These are phyloP conservation scores for Drosophila cracens DNA, from an alignment of 2,888 invertebrate species.

Conservation along the genomic window DNA sequence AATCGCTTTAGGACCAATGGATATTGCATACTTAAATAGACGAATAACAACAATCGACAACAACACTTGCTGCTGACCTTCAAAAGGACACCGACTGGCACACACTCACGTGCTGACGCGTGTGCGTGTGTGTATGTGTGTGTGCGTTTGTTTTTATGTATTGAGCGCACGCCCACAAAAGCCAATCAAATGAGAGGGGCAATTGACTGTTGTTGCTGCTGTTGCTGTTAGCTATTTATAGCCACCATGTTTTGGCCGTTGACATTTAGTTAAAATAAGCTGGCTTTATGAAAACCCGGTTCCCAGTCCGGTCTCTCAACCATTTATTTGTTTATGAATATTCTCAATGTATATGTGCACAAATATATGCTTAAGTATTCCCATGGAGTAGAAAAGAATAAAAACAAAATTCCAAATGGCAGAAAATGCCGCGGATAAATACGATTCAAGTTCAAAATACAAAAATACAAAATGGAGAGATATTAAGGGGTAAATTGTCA, in stretches of 20 bases:
- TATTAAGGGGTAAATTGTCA: constrained; percentile 15
- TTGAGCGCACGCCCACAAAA: constrained; percentile 43
- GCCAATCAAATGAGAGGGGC: constrained; percentile 43
- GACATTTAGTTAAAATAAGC: constrained; percentile 64
- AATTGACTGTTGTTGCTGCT: constrained; percentile 35
- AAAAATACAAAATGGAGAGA: constrained; percentile 38
- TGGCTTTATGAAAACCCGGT: constrained; percentile 40
- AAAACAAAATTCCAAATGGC: constrained; percentile 9
- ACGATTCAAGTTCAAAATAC: constrained; percentile 65
- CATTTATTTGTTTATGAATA: constrained; percentile 32
- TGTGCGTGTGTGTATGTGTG: constrained; percentile 8
- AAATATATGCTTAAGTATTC: background rate
- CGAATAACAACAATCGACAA: constrained; percentile 45
- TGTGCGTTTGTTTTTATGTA: constrained; percentile 15
- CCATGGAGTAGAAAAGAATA: constrained; percentile 9
- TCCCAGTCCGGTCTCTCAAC: constrained; percentile 30
- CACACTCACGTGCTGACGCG: constrained; percentile 24
- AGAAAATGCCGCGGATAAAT: constrained; percentile 38
- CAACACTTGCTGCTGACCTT: constrained; percentile 74
- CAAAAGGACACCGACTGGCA: constrained; percentile 73
- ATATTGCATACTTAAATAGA: constrained; percentile 56
- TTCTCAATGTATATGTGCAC: constrained; percentile 1
- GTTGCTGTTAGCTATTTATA: constrained; percentile 54
- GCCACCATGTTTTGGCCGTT: constrained; percentile 62
- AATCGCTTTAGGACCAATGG: constrained; percentile 33